phyloP scores from a whole-genome alignment of 1,140 invertebrate species.

The Drosophila nigromelanica region DNA sequence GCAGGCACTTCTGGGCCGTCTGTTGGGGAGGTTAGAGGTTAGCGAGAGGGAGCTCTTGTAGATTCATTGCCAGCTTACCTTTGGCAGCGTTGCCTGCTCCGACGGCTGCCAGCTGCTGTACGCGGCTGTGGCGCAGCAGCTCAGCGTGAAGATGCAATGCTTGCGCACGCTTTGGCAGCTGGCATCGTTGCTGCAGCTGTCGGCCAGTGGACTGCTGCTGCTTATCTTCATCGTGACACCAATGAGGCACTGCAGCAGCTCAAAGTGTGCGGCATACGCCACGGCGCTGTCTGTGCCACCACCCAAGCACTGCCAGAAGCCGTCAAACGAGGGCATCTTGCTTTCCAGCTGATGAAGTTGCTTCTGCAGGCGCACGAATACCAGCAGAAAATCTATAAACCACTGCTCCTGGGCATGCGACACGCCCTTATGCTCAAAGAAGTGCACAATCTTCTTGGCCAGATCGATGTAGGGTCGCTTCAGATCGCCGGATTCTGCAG shows the following conservation, averaged over 20 bases:
- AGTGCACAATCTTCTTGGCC: constrained; percentile 39
- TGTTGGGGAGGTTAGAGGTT: neutral
- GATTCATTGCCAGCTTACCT: constrained; percentile 21
- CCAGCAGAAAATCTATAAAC: constrained; percentile 48
- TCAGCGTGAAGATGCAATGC: constrained; percentile 47
- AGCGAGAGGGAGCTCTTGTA: neutral
- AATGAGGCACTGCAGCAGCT: constrained; percentile 41
- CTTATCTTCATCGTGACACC: constrained; percentile 17
- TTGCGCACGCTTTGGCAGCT: constrained; percentile 28
- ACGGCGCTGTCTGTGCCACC: constrained; percentile 12
- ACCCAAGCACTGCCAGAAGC: constrained; percentile 55
- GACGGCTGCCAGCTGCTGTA: constrained; percentile 50
- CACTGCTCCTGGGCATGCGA: constrained; percentile 47
- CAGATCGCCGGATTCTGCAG: constrained; percentile 15
- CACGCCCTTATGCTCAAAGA: constrained; percentile 39
- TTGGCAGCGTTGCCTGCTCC: constrained; percentile 12
- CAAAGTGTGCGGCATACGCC: constrained; percentile 48
- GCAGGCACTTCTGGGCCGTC: constrained; percentile 18
- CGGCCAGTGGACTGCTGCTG: constrained; percentile 29
- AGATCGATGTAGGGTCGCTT: constrained; percentile 46
- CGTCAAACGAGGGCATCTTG: constrained; percentile 25
- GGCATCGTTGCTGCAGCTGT: constrained; percentile 25
- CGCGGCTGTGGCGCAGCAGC: constrained; percentile 37
- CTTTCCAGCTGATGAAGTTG: constrained; percentile 45
- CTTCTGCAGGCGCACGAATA: constrained; percentile 42